Percentiles rank a stretch among this genome's conserved stretches.
Conservation (phyloP, 2,888 invertebrate species). For the Gastrophysa polygoni region DNA sequence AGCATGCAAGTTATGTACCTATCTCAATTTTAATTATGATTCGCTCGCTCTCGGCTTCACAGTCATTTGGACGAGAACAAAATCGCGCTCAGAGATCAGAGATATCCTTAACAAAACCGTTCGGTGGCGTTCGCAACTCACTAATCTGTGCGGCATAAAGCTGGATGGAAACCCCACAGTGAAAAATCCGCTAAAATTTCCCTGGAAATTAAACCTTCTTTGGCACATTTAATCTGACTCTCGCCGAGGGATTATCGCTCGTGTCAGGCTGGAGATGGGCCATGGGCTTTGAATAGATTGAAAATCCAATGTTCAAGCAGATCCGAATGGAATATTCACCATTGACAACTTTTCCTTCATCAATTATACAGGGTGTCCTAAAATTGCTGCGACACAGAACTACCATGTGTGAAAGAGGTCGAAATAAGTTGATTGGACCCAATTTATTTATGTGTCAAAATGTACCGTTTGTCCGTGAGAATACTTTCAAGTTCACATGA, state of each 20-base stretch:
- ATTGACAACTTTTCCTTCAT: no score
- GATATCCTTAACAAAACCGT: conserved; percentile 53
- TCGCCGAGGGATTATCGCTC: conserved; percentile 39
- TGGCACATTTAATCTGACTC: conserved; percentile 57
- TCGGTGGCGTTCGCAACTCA: conserved; percentile 42
- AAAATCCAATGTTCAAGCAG: no score
- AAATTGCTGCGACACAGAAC: no score
- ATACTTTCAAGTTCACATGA: no score
- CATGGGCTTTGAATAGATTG: no score
- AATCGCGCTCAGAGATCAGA: conserved; percentile 52
- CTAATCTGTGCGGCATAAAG: conserved; percentile 48
- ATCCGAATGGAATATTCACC: no score
- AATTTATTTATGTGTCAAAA: no score
- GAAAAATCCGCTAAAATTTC: conserved; percentile 59
- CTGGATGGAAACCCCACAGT: conserved; percentile 55
- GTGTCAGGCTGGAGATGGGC: conserved; percentile 19
- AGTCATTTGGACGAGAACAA: conserved; percentile 56
- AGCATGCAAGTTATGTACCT: conserved; percentile 40
- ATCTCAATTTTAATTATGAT: conserved; percentile 54
- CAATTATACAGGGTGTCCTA: no score
- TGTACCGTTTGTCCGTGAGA: no score
- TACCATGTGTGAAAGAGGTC: no score
- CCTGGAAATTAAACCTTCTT: conserved; percentile 59
- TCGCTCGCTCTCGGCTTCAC: conserved; percentile 49
- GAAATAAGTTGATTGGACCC: no score